phyloP scores from a whole-genome alignment of 2,113 vertebrate species.

The Anguilla japonica region DNA sequence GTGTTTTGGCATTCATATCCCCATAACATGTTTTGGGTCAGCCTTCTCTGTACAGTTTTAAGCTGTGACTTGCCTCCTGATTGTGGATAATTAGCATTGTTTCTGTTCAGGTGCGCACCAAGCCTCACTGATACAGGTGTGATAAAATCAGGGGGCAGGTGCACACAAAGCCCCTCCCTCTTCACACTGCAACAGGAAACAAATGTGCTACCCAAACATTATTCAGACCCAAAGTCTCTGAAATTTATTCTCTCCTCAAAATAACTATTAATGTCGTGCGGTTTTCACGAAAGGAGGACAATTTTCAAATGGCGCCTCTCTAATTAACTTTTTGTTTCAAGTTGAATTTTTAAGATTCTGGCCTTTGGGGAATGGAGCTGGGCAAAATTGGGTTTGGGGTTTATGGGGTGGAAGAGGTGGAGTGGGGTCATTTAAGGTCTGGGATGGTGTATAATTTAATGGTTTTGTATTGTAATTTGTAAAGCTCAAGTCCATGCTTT shows the following conservation, averaged over 20 bases:
- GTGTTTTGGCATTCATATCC: not conserved
- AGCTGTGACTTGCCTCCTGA: not conserved
- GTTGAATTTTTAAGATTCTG: slow-evolving; percentile 21
- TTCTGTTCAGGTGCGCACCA: too few relatives aligned
- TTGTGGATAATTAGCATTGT: too few relatives aligned
- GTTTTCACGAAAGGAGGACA: not conserved
- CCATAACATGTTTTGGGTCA: not conserved
- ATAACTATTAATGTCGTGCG: not conserved
- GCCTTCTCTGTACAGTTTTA: not conserved
- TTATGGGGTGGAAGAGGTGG: not conserved
- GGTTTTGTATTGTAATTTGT: slow-evolving; percentile 53
- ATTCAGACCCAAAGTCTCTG: not conserved
- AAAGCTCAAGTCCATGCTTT: slow-evolving; percentile 28
- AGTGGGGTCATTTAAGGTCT: not conserved
- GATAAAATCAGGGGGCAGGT: not conserved
- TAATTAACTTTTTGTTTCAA: not conserved
- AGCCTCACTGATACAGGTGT: not conserved
- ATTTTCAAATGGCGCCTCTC: not conserved
- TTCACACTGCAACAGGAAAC: not conserved
- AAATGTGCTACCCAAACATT: not conserved
- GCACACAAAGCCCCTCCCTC: not conserved
- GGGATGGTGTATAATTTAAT: not conserved
- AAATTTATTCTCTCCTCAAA: not conserved
- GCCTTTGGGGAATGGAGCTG: slow-evolving; percentile 5
- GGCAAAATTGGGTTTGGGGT: slow-evolving; percentile 27